Conservation (phyloP, 2,797 vertebrate genomes). For the Artibeus lituratus region DNA sequence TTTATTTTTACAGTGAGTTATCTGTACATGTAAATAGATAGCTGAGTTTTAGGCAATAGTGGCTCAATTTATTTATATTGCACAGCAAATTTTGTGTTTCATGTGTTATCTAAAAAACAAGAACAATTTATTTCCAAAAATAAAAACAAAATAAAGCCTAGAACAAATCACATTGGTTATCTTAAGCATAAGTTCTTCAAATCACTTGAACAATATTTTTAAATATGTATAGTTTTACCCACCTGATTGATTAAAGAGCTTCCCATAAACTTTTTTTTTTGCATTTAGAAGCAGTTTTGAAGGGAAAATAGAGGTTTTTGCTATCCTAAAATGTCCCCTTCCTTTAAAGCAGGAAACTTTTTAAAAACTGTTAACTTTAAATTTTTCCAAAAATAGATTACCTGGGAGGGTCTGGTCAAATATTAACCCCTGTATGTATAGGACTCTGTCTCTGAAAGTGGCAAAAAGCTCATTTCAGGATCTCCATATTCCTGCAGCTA, state of each 20-base stretch:
- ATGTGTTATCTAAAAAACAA: neutral
- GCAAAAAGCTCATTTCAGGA: constrained; percentile 82
- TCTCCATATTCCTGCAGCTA: constrained; percentile 86
- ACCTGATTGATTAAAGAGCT: constrained; percentile 1
- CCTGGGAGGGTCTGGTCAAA: constrained; percentile 93
- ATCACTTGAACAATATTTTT: constrained; percentile 26
- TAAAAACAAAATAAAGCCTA: neutral
- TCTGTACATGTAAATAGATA: neutral
- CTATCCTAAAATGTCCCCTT: neutral
- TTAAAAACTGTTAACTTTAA: neutral
- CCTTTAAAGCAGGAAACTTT: neutral
- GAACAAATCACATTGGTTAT: neutral
- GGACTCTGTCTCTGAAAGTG: constrained; percentile 82
- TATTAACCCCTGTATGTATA: constrained; percentile 89
- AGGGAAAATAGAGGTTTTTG: neutral
- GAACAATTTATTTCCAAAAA: neutral
- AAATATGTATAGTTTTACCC: constrained; percentile 4
- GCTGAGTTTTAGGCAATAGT: neutral
- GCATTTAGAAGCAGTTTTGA: neutral
- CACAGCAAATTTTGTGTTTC: neutral
- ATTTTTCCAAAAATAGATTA: constrained; percentile 69
- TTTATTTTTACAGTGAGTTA: neutral
- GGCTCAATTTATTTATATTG: neutral
- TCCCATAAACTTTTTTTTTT: constrained; percentile 3
- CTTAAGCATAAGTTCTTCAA: neutral